Base-by-base conservation (phyloP, 2,888 invertebrate genomes). In the Anthophora plumipes region DNA sequence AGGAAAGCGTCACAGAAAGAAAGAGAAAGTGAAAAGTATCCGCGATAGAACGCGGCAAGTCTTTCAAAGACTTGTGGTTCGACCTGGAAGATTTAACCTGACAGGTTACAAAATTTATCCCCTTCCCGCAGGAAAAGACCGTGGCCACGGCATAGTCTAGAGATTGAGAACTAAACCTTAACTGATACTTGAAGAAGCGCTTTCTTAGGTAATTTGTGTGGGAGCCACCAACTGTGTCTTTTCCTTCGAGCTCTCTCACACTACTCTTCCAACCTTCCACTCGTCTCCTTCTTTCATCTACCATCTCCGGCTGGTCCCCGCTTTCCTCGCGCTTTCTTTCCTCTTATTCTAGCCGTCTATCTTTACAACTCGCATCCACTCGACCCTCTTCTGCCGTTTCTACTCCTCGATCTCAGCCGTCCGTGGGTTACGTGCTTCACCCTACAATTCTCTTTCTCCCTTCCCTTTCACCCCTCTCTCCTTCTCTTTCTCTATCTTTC, bases 201-300 rank as follows among this genome's bases (percentile, higher is more conserved):
- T 87, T 80, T 85, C 87, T 81, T 83, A 75, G 83, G 89, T 91
- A 90, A 91, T 91, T 91, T 90, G 90, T 90, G 89, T 91, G 91
- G 87, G 91, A 91, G 86, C 82, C 64, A 81, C 77, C 91, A 78
- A 89, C 88, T 90, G 90, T 85, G 88, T 88, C 83, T 84, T 82
- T 86, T 79, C 66, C 54, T 57, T 70, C 64, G 37, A 67, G 52
- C 73, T 85, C 71, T 55, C 67, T 60, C 60, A 63, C 60, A 39
- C 75, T 46, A 55, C 55, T 63, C 59, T 50, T 31, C 72, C n/a
- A 14, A 37, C 57, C 55, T 31, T 14, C 8, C 17, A 43, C 14
- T 52, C 60, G n/a, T 43, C 69, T 43, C 69, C 46, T 31, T 43
- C 39, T 11, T 48, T 12, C 43, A 41, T 37, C 57, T 73, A 3